Conservation (phyloP, 1,140 invertebrate genomes). For the Papilio dardanus region DNA sequence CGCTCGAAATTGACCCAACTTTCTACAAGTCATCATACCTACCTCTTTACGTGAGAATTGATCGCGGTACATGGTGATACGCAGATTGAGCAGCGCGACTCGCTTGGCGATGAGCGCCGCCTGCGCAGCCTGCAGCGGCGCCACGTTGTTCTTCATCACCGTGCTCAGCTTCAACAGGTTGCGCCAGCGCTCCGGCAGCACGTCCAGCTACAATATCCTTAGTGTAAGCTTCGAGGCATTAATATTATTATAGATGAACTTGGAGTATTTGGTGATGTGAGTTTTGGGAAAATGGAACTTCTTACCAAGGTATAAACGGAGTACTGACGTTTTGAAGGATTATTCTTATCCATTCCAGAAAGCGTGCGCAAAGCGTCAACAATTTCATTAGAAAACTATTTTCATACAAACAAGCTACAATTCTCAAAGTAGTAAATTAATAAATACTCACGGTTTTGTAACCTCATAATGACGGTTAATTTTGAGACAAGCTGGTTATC, state of each 20-base stretch:
- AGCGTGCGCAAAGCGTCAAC: slow-evolving; percentile 42
- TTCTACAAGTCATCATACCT: neutral
- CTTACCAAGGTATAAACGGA: slow-evolving; percentile 78
- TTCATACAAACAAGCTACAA: neutral
- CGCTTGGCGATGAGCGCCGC: slow-evolving; percentile 85
- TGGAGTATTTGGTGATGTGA: no score
- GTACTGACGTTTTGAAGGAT: slow-evolving; percentile 60
- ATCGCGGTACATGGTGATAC: slow-evolving; percentile 90
- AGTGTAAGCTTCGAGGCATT: neutral
- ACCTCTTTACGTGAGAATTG: slow-evolving; percentile 84
- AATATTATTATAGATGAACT: slow-evolving; percentile 26
- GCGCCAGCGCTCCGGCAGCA: slow-evolving; percentile 94
- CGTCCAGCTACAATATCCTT: slow-evolving; percentile 79
- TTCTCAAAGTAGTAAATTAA: no score
- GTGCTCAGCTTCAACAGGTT: slow-evolving; percentile 93
- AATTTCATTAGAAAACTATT: neutral
- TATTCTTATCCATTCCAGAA: slow-evolving; percentile 49
- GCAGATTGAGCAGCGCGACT: slow-evolving; percentile 89
- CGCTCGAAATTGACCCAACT: no score
- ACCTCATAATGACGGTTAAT: no score
- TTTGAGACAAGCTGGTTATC: no score
- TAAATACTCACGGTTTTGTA: no score
- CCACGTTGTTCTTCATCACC: slow-evolving; percentile 93
- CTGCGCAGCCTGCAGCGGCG: slow-evolving; percentile 87
- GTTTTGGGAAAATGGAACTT: neutral